Percentiles rank a stretch among this genome's conserved stretches.
These are phyloP conservation scores for Ferrisia virgata DNA, from an alignment of 2,888 invertebrate species.

Conservation along the genomic window DNA sequence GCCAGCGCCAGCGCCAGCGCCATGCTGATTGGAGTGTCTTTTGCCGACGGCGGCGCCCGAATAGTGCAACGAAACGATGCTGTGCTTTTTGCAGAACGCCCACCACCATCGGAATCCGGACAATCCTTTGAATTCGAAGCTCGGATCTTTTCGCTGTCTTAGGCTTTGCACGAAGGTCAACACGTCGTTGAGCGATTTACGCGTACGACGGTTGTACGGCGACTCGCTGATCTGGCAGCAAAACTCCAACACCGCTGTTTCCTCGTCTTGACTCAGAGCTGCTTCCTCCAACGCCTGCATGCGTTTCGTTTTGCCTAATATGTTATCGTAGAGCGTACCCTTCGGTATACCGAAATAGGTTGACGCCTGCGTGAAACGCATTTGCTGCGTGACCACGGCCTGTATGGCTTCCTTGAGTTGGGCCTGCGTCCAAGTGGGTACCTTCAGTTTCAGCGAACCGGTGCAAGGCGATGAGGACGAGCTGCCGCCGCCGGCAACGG, in stretches of 20 bases:
- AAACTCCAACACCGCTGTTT: constrained; percentile 66
- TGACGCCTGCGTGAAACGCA: constrained; percentile 75
- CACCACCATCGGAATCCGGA: constrained; percentile 77
- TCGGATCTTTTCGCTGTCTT: constrained; percentile 61
- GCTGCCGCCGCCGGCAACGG: background rate
- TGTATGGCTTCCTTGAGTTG: constrained; percentile 73
- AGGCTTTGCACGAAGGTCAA: constrained; percentile 66
- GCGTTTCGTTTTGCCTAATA: constrained; percentile 71
- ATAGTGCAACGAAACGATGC: constrained; percentile 66
- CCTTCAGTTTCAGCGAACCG: constrained; percentile 66
- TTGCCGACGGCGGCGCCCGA: constrained; percentile 48
- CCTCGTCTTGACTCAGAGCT: constrained; percentile 61
- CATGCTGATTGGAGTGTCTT: no score
- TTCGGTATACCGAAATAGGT: constrained; percentile 70
- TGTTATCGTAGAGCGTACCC: constrained; percentile 74
- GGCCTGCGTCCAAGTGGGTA: constrained; percentile 70
- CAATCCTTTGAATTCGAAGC: constrained; percentile 67
- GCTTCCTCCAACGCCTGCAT: constrained; percentile 73
- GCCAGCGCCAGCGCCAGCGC: no score
- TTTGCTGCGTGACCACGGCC: constrained; percentile 70
- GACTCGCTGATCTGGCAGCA: constrained; percentile 71
- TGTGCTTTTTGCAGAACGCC: constrained; percentile 77
- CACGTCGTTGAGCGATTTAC: constrained; percentile 64
- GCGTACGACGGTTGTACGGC: constrained; percentile 69
- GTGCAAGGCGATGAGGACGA: background rate